A percentile compares a stretch with the other conserved stretches of the same genome.
Evolutionary conservation across 2,888 invertebrate species (phyloP).

Genomic region (Ectropis crepuscularia): DNA sequence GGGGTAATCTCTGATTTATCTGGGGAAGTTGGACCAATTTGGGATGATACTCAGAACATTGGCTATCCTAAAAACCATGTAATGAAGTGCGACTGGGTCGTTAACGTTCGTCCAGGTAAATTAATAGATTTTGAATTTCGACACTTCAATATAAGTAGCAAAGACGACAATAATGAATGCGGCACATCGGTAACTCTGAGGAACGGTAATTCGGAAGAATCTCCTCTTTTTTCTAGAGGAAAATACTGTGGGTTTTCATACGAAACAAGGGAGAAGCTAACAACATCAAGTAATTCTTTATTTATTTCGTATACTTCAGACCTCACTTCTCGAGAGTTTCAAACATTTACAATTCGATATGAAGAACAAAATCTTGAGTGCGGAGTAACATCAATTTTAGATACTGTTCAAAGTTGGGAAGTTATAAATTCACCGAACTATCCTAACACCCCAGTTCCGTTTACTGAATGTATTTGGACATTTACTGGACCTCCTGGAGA

Average conservation of each 20-base stretch:
- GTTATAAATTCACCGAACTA: conserved; percentile 91
- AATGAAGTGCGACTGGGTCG: conserved; percentile 88
- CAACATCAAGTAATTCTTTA: conserved; percentile 86
- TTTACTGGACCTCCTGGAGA: conserved; percentile 90
- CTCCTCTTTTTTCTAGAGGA: conserved; percentile 87
- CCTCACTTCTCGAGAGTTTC: conserved; percentile 37
- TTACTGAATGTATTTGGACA: conserved; percentile 93
- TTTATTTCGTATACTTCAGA: conserved; percentile 55
- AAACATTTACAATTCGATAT: conserved; percentile 79
- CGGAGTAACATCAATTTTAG: conserved; percentile 87
- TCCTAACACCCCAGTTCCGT: conserved; percentile 91
- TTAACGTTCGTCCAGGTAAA: conserved; percentile 89
- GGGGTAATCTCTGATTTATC: conserved; percentile 84
- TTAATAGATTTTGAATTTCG: conserved; percentile 87
- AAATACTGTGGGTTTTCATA: conserved; percentile 87
- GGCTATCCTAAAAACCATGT: conserved; percentile 32
- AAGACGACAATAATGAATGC: conserved; percentile 54
- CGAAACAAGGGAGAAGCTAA: conserved; percentile 66
- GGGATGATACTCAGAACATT: conserved; percentile 46
- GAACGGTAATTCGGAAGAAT: conserved; percentile 89
- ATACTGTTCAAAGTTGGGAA: conserved; percentile 72
- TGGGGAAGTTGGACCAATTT: conserved; percentile 77
- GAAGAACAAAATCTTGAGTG: conserved; percentile 88
- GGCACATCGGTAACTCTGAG: conserved; percentile 82
- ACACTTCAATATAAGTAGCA: conserved; percentile 84